Conservation (phyloP, 2,797 vertebrate genomes). For the Helarctos malayanus region DNA sequence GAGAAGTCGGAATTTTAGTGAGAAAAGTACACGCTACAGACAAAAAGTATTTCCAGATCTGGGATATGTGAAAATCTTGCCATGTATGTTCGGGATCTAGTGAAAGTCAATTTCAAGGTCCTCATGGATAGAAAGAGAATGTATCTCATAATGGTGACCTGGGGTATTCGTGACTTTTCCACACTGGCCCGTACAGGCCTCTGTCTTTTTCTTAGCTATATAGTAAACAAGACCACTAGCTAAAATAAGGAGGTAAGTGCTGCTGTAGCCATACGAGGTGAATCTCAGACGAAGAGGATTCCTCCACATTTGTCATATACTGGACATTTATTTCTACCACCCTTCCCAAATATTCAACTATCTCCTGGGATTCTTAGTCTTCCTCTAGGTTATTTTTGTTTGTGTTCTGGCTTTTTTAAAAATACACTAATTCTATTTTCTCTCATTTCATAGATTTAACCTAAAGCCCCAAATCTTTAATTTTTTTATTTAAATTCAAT, state of each 20-base stretch:
- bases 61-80: neutral
- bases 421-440: neutral
- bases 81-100: neutral
- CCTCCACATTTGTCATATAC: neutral
- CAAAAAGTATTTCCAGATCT: neutral
- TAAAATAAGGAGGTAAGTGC: neutral
- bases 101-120: conserved; percentile 29
- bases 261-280: neutral
- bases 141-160: neutral
- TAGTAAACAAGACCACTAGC: neutral
- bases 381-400: conserved; percentile 46
- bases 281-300: conserved; percentile 22
- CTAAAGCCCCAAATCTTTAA: neutral
- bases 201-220: conserved; percentile 38
- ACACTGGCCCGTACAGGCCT: neutral
- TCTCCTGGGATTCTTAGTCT: neutral
- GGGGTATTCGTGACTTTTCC: conserved; percentile 4
- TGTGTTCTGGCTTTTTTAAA: conserved; percentile 8
- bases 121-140: neutral
- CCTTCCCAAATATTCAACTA: conserved; percentile 10
- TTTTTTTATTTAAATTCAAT: neutral
- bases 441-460: conserved; percentile 31
- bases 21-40: neutral
- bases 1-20: neutral
- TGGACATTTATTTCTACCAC: conserved; percentile 30